phyloP scores from a whole-genome alignment of 2,113 vertebrate genomes.

The Colius striatus region DNA sequence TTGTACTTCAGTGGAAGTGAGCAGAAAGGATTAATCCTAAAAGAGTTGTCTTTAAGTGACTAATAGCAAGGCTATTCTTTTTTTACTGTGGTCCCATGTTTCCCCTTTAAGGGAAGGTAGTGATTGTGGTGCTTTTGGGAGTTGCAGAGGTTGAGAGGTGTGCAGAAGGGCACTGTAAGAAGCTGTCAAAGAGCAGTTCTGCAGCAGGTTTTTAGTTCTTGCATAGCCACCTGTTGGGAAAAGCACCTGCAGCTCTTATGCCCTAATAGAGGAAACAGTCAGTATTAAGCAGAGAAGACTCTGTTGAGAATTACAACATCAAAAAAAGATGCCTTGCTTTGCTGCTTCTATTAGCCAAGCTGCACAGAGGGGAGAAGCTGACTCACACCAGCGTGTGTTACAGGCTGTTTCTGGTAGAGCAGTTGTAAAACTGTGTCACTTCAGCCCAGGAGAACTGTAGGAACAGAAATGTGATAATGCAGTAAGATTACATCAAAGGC shows the following conservation, averaged over 20 bases:
- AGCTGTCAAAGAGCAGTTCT: neutral
- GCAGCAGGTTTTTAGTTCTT: neutral
- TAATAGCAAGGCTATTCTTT: neutral
- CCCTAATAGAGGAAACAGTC: neutral
- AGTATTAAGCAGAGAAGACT: neutral
- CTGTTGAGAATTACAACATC: neutral
- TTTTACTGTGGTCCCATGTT: neutral
- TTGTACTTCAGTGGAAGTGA: neutral
- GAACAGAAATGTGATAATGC: slow-evolving; percentile 7
- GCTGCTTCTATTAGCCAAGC: neutral
- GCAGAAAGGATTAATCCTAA: neutral
- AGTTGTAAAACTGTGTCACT: slow-evolving; percentile 56
- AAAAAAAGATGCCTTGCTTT: neutral
- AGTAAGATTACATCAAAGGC: slow-evolving; percentile 67
- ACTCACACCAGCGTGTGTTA: neutral
- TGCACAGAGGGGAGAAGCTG: neutral
- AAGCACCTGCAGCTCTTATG: neutral
- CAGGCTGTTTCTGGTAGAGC: neutral
- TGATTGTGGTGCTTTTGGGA: neutral
- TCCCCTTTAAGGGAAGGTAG: neutral
- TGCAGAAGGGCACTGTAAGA: neutral
- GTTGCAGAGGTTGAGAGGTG: neutral
- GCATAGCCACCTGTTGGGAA: neutral
- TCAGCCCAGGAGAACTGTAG: slow-evolving; percentile 54
- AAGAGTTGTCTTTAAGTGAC: neutral